Percentiles rank a stretch among this genome's conserved stretches.
These are phyloP conservation scores for Myotis yumanensis DNA, from an alignment of 2,113 vertebrate species.

Conservation along the genomic window DNA sequence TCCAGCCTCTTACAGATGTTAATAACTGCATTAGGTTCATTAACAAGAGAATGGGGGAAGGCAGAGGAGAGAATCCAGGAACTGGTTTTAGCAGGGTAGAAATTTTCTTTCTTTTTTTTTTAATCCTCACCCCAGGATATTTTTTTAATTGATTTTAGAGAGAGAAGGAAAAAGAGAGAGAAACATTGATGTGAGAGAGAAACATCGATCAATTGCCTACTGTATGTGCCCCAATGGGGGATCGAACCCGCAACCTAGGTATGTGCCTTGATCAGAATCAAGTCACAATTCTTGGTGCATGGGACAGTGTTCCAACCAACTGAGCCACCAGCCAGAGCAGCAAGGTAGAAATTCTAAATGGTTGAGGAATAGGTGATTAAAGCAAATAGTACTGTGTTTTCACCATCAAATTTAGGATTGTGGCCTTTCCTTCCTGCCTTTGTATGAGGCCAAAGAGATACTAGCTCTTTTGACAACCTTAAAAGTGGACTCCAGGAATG, in stretches of 20 bases:
- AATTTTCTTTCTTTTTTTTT: background rate
- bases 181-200: no score
- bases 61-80: background rate
- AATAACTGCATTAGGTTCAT: background rate
- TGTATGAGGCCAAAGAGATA: slow-evolving; percentile 91
- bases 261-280: no score
- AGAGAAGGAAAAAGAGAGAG: no score
- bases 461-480: slow-evolving; percentile 92
- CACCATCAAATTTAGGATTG: slow-evolving; percentile 84
- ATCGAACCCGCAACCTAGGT: no score
- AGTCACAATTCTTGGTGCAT: no score
- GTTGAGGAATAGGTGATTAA: background rate
- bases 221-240: no score
- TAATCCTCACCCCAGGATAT: no score
- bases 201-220: no score
- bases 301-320: no score
- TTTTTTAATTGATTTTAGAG: no score
- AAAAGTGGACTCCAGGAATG: slow-evolving; percentile 92
- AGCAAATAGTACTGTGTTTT: background rate
- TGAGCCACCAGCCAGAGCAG: no score
- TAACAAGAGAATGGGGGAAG: background rate
- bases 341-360: background rate
- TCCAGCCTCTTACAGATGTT: background rate
- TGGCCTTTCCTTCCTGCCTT: slow-evolving; percentile 94
- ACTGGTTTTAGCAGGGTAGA: background rate